These are phyloP conservation scores for Enoplolaimus lenunculus DNA, from an alignment of 2,888 invertebrate species.

Conservation along the genomic window DNA sequence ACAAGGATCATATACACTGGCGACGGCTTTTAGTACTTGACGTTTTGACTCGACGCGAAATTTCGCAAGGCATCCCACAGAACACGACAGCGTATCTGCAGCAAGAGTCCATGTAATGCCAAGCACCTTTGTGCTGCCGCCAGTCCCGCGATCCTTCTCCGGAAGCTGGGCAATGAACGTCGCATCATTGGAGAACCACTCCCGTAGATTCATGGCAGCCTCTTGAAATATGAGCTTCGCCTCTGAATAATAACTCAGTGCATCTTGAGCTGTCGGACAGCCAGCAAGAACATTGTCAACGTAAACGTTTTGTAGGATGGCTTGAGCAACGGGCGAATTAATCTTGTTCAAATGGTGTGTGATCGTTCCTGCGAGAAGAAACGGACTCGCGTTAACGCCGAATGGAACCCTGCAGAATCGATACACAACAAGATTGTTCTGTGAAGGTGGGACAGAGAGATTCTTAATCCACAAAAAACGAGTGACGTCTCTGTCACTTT, in stretches of 20 bases:
- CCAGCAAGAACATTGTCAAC: conserved; percentile 25
- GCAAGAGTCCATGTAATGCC: conserved; percentile 18
- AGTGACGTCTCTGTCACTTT: conserved; percentile 24
- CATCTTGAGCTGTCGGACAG: conserved; percentile 17
- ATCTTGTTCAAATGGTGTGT: conserved; percentile 5
- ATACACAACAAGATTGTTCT: conserved; percentile 24
- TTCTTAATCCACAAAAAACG: conserved; percentile 10
- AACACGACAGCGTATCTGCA: conserved; percentile 15
- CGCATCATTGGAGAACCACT: conserved; percentile 19
- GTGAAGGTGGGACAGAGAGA: conserved; percentile 6
- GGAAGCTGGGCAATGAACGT: neutral
- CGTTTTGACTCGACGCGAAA: conserved; percentile 23
- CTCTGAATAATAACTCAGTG: conserved; percentile 11
- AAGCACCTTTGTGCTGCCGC: conserved; percentile 17
- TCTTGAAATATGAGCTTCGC: conserved; percentile 24
- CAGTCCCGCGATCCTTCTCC: neutral
- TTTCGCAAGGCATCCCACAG: conserved; percentile 1
- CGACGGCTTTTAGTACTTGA: conserved; percentile 24
- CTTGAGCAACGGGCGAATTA: neutral
- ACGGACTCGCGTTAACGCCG: neutral
- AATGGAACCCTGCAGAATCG: conserved; percentile 25
- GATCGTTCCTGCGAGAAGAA: conserved; percentile 18
- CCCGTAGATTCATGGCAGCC: conserved; percentile 20
- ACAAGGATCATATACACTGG: conserved; percentile 27
- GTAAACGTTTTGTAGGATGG: conserved; percentile 24